These are phyloP conservation scores for Trachymyrmex septentrionalis DNA, from an alignment of 1,140 invertebrate species.

Conservation along the genomic window DNA sequence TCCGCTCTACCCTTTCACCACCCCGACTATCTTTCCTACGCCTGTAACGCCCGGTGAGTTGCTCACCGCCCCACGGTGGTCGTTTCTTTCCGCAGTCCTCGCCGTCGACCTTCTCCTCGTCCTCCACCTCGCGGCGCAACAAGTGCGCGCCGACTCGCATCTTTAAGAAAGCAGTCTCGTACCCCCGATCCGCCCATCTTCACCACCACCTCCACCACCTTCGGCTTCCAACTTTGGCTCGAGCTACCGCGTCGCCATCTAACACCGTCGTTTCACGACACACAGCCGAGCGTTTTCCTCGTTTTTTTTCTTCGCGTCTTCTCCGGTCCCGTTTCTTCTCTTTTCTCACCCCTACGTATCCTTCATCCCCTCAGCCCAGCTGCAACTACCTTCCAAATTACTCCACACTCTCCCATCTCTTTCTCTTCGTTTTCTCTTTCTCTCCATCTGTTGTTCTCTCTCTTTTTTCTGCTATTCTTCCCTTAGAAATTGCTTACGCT, in stretches of 20 bases:
- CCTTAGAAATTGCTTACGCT: conserved; percentile 41
- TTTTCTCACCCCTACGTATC: not conserved
- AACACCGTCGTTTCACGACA: conserved; percentile 61
- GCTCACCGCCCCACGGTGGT: conserved; percentile 54
- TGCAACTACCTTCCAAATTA: conserved; percentile 69
- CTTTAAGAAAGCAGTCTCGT: conserved; percentile 84
- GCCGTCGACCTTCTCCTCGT: conserved; percentile 56
- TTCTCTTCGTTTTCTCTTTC: conserved; percentile 44
- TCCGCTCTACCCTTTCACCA: conserved; percentile 24
- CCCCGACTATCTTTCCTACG: conserved; percentile 77
- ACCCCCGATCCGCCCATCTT: conserved; percentile 5
- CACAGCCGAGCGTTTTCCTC: not conserved
- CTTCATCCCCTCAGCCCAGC: not conserved
- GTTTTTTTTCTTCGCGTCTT: conserved; percentile 25
- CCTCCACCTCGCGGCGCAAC: conserved; percentile 82
- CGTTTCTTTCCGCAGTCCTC: conserved; percentile 68
- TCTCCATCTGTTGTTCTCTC: conserved; percentile 1
- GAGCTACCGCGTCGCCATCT: conserved; percentile 58
- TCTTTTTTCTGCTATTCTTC: conserved; percentile 26
- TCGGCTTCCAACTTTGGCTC: conserved; percentile 49
- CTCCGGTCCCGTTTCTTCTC: not conserved
- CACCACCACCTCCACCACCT: conserved; percentile 18
- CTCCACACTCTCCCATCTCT: conserved; percentile 47
- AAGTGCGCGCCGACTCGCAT: conserved; percentile 84
- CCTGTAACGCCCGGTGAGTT: conserved; percentile 44